Base-by-base conservation (phyloP, 2,113 vertebrate species). In the Alosa alosa region DNA sequence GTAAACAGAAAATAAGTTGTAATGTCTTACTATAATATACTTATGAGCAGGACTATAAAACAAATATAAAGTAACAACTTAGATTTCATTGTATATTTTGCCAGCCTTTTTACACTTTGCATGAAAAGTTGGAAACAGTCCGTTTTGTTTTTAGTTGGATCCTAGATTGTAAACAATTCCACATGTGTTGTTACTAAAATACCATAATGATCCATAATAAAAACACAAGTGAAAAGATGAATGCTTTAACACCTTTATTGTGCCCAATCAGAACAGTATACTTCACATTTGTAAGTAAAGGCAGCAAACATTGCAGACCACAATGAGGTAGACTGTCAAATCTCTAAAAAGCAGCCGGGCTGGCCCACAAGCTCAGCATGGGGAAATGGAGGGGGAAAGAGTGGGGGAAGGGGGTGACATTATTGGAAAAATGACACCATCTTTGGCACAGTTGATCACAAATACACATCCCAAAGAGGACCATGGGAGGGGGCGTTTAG, bases 201-300 rank as follows among this genome's bases (percentile, higher is more conserved):
- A 44, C 31, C 31, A 44, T 4, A 44, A 44, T 44, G 41, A 44
- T 44, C 41, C 4, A 4, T 44, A 4, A 31, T 7, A 68, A 8
- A 68, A 68, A 3, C 72, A 78, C 25, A 78, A 78, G 31, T 36
- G 25, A 89, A 55, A 36, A 7, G 5, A 52, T 17, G 86, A 96
- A 96, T 99, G 98, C 97, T 98, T 97, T 95, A 99, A 99, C 97
- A 97, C 97, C 97, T 99, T 99, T 99, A 99, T 99, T 99, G 98
- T 99, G 98, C 97, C 97, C 94, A 95, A 93, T 94, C 94, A 92
- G 93, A 96, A 97, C 97, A 97, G 94, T 94, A 93, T 96, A 97
- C 96, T 98, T 97, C 98, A 98, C 97, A 89, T 95, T 96, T 96
- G 95, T 94, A 97, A 96, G 96, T 96, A 96, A 96, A 94, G 93